Evolutionary conservation across 1,140 invertebrate genomes (phyloP).

Genomic region (Drosophila kurseongensis): DNA sequence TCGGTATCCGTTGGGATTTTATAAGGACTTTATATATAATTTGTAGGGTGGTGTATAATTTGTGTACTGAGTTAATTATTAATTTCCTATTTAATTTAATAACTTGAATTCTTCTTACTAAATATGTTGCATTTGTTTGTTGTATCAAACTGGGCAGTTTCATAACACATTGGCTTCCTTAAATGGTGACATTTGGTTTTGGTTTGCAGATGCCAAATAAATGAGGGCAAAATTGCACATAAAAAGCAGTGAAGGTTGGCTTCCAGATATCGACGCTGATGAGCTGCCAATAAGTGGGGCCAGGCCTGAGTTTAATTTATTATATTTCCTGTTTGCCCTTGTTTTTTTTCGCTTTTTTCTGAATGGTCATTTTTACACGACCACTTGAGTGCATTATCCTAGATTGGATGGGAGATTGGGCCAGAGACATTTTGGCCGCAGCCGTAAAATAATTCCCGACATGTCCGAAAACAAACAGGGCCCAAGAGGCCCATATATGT

Average conservation of each 20-base stretch:
- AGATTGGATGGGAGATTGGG: conserved; percentile 62
- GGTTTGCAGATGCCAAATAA: background rate
- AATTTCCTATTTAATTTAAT: no score
- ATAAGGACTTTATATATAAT: no score
- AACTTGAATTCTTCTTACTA: no score
- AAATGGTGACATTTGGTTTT: background rate
- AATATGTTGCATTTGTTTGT: no score
- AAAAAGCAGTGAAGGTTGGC: conserved; percentile 12
- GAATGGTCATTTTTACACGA: conserved; percentile 12
- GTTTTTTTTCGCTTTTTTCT: background rate
- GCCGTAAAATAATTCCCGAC: conserved; percentile 70
- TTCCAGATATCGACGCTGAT: conserved; percentile 12
- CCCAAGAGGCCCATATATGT: conserved; percentile 2
- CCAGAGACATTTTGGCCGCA: conserved; percentile 40
- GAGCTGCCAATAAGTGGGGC: conserved; percentile 26
- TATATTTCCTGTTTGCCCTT: conserved; percentile 2
- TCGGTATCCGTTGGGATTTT: no score
- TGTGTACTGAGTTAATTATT: no score
- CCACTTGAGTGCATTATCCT: conserved; percentile 70
- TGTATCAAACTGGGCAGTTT: no score
- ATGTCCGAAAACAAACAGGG: conserved; percentile 36
- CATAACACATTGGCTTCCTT: no score
- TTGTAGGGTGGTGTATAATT: no score
- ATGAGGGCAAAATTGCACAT: conserved; percentile 11
- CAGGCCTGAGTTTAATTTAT: conserved; percentile 32